Evolutionary conservation across 2,797 vertebrate species (phyloP).

Genomic region (Naso thynnoides): DNA sequence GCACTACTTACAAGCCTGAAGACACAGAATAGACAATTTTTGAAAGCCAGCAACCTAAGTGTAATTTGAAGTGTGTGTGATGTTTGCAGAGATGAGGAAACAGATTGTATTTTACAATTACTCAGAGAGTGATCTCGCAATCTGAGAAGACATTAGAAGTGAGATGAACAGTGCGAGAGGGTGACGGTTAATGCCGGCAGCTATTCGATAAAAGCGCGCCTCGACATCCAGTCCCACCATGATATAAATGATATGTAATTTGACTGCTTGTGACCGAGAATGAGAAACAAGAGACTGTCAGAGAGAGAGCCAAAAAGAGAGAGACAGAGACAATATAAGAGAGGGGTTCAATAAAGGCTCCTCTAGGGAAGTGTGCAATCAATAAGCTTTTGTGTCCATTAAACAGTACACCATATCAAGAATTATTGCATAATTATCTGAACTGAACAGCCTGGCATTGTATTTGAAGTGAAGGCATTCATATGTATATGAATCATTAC

Average conservation of each 20-base stretch:
- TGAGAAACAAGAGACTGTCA: background rate
- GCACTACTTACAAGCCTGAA: slow-evolving; percentile 9
- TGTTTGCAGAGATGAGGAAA: slow-evolving; percentile 4
- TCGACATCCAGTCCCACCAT: slow-evolving; percentile 26
- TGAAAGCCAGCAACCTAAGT: slow-evolving; percentile 21
- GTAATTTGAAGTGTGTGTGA: slow-evolving; percentile 14
- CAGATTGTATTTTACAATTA: slow-evolving; percentile 20
- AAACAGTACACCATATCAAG: background rate
- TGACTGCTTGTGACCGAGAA: slow-evolving; percentile 16
- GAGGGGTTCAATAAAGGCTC: background rate
- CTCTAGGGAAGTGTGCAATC: background rate
- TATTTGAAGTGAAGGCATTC: background rate
- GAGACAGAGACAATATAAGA: background rate
- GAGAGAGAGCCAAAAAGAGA: background rate
- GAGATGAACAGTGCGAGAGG: slow-evolving; percentile 13
- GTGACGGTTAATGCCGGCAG: slow-evolving; percentile 25
- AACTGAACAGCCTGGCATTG: slow-evolving; percentile 2
- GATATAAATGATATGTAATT: slow-evolving; percentile 54
- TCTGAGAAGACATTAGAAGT: slow-evolving; percentile 19
- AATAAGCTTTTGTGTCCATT: background rate
- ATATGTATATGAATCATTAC: background rate
- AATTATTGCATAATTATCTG: background rate
- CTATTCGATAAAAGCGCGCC: slow-evolving; percentile 39
- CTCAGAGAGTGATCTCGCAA: slow-evolving; percentile 1
- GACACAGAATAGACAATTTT: background rate